phyloP scores from a whole-genome alignment of 1,140 invertebrate genomes.

The Nebria ingens region DNA sequence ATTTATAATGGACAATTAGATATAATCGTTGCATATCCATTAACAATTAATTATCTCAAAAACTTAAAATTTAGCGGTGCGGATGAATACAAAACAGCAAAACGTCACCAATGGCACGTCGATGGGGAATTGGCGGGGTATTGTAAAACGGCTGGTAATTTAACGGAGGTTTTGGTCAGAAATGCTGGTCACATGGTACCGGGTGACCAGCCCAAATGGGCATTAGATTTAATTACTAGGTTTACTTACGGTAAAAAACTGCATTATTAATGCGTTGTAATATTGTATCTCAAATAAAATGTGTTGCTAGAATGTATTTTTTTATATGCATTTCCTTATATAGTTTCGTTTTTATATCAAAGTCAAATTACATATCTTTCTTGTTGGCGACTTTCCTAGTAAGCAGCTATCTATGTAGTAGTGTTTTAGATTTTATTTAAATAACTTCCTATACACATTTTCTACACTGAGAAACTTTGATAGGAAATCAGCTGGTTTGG shows the following conservation, averaged over 20 bases:
- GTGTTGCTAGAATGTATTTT: too few relatives aligned
- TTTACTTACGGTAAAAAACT: slow-evolving; percentile 55
- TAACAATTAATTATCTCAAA: slow-evolving; percentile 58
- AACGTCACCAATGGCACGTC: slow-evolving; percentile 53
- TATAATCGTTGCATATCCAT: slow-evolving; percentile 70
- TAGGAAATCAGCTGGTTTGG: slow-evolving; percentile 83
- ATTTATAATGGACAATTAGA: slow-evolving; percentile 79
- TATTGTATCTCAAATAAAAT: too few relatives aligned
- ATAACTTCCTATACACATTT: slow-evolving; percentile 26
- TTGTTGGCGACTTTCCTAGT: too few relatives aligned
- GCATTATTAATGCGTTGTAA: slow-evolving; percentile 24
- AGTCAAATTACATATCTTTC: too few relatives aligned
- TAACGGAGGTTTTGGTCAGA: slow-evolving; percentile 65
- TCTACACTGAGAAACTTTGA: slow-evolving; percentile 74
- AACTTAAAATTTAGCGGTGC: slow-evolving; percentile 52
- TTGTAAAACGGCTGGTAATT: slow-evolving; percentile 53
- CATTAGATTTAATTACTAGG: slow-evolving; percentile 60
- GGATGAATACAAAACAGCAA: slow-evolving; percentile 48
- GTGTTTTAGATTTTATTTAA: not conserved
- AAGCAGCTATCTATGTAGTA: too few relatives aligned
- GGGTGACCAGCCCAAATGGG: slow-evolving; percentile 63
- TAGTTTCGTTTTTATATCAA: too few relatives aligned
- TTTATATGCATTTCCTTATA: too few relatives aligned
- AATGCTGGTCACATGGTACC: slow-evolving; percentile 77
- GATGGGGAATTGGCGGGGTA: slow-evolving; percentile 61